Evolutionary conservation across 2,888 invertebrate species (phyloP).

Genomic region (Danaus chrysippus): DNA sequence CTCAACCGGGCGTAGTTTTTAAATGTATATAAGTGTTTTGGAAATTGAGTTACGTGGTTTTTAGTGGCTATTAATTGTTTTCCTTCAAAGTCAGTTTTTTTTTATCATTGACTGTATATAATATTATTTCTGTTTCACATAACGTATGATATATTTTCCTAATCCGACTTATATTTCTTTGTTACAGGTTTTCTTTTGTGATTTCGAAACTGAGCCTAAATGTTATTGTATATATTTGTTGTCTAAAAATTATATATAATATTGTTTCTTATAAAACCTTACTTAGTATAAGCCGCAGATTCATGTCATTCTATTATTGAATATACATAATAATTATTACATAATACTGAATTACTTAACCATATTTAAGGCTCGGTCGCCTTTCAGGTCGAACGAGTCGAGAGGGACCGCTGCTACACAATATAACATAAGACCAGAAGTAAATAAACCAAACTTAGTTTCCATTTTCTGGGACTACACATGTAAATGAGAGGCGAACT

Average conservation of each 20-base stretch:
- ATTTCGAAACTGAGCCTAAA: not conserved
- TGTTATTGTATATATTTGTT: not conserved
- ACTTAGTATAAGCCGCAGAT: not conserved
- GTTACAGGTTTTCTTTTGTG: not conserved
- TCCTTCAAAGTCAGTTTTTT: too few relatives aligned
- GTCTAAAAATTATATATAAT: not conserved
- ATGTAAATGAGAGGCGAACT: not conserved
- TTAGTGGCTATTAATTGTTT: too few relatives aligned
- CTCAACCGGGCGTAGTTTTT: too few relatives aligned
- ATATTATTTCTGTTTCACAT: not conserved
- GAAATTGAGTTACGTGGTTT: too few relatives aligned
- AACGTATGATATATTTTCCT: not conserved
- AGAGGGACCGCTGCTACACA: too few relatives aligned
- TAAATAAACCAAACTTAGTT: slow-evolving; percentile 9
- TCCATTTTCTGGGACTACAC: not conserved
- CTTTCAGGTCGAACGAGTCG: too few relatives aligned
- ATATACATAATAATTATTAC: too few relatives aligned
- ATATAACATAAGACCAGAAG: slow-evolving; percentile 5
- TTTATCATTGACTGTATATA: too few relatives aligned
- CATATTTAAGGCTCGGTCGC: too few relatives aligned
- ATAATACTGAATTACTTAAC: too few relatives aligned
- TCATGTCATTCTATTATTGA: too few relatives aligned
- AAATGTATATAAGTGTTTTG: too few relatives aligned
- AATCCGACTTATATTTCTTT: slow-evolving; percentile 6
- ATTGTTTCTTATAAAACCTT: slow-evolving; percentile 1